A percentile compares a stretch with the other conserved stretches of the same genome.
Conservation (phyloP, 2,888 invertebrate genomes). For the Theodoxus fluviatilis region DNA sequence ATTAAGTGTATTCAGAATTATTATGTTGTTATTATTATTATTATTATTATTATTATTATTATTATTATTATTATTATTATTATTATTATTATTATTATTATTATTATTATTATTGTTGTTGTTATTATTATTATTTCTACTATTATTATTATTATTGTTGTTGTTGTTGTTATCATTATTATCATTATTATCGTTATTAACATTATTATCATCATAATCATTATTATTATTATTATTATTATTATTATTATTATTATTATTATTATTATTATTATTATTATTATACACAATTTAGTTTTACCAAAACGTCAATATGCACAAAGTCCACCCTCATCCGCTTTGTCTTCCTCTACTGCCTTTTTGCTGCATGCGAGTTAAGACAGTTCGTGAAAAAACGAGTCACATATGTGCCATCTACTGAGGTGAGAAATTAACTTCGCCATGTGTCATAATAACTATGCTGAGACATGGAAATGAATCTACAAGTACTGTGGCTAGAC, state of each 20-base stretch:
- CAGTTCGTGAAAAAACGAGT: no score
- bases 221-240: conserved; percentile 4
- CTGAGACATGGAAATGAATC: no score
- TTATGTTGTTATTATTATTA: background rate
- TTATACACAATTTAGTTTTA: no score
- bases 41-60: conserved; percentile 4
- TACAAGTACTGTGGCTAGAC: no score
- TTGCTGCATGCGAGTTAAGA: no score
- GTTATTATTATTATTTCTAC: background rate
- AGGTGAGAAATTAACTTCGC: no score
- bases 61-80: conserved; percentile 4
- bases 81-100: background rate
- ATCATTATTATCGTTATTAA: background rate
- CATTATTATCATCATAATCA: conserved; percentile 3
- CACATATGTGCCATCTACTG: no score
- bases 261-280: conserved; percentile 19
- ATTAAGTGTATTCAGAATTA: no score
- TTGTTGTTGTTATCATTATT: background rate
- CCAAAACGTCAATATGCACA: no score
- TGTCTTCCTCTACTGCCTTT: no score
- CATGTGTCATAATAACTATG: no score
- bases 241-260: conserved; percentile 19
- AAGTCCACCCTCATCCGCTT: no score
- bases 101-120: background rate
- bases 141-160: conserved; percentile 1